Percentiles rank a stretch among this genome's conserved stretches.
phyloP scores from a whole-genome alignment of 1,140 invertebrate species.

The Stratiolaelaps scimitus region DNA sequence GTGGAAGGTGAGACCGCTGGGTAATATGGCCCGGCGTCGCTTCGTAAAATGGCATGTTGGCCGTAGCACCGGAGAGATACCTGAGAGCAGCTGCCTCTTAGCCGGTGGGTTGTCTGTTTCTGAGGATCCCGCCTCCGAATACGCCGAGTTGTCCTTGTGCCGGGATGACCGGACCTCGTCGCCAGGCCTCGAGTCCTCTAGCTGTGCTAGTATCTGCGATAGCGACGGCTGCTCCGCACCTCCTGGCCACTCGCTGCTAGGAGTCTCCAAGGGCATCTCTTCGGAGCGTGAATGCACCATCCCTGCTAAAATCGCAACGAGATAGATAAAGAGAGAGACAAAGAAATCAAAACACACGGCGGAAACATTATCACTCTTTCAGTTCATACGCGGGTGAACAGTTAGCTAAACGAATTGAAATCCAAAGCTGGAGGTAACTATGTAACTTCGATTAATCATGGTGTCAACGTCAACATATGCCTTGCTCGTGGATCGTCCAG shows the following conservation, averaged over 20 bases:
- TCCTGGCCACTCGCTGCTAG: constrained; percentile 13
- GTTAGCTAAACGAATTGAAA: no score
- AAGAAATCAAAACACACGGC: no score
- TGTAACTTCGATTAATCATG: no score
- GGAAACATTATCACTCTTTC: no score
- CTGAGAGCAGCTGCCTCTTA: constrained; percentile 25
- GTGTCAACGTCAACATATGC: no score
- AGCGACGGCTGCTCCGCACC: constrained; percentile 17
- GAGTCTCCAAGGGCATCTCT: constrained; percentile 14
- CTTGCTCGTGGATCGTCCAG: no score
- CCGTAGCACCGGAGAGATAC: neutral
- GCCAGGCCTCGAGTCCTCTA: constrained; percentile 4
- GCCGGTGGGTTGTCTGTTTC: constrained; percentile 26
- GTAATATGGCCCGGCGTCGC: no score
- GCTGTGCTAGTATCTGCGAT: constrained; percentile 25
- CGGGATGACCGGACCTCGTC: neutral
- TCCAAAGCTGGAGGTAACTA: no score
- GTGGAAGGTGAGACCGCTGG: no score
- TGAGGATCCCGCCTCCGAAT: constrained; percentile 15
- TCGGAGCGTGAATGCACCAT: constrained; percentile 21
- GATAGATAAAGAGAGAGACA: no score
- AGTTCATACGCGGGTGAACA: no score
- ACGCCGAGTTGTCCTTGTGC: constrained; percentile 8
- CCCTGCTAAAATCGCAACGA: neutral
- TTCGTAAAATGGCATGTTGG: no score